Percentiles rank a stretch among this genome's conserved stretches.
phyloP scores from a whole-genome alignment of 2,797 vertebrate species.

The Falco concolor region DNA sequence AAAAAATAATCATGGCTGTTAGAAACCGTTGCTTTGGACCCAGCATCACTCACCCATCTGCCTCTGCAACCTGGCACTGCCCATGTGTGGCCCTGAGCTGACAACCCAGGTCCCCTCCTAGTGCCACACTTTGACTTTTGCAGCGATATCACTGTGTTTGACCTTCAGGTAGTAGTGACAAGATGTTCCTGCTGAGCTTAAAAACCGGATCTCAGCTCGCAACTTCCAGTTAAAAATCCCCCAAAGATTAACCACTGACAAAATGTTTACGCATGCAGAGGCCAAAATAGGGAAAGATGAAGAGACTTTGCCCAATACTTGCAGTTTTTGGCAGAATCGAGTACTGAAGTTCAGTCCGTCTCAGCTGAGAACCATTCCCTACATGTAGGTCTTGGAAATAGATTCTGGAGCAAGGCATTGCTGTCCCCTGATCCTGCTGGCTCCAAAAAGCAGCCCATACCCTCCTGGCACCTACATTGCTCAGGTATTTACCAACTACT shows the following conservation, averaged over 20 bases:
- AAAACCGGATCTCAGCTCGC: neutral
- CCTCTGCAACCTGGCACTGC: neutral
- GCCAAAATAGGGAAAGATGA: neutral
- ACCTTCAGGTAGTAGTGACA: neutral
- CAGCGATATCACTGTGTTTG: neutral
- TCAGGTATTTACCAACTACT: neutral
- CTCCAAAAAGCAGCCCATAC: neutral
- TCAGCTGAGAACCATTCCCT: neutral
- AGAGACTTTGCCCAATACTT: neutral
- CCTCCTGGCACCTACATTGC: too few species aligned
- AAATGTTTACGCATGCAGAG: neutral
- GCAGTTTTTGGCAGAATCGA: neutral
- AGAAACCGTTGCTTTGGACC: neutral
- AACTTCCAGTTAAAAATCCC: neutral
- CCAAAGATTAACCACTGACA: neutral
- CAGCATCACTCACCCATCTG: fast-evolving
- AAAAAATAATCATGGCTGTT: fast-evolving
- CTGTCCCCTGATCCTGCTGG: neutral
- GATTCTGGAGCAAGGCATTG: neutral
- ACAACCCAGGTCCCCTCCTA: neutral
- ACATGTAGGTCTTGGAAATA: neutral
- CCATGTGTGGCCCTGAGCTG: fast-evolving
- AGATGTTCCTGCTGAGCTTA: neutral
- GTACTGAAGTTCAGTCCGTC: neutral
- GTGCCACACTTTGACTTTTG: neutral